phyloP scores from a whole-genome alignment of 2,888 invertebrate genomes.

The Drosophila paramelanica region DNA sequence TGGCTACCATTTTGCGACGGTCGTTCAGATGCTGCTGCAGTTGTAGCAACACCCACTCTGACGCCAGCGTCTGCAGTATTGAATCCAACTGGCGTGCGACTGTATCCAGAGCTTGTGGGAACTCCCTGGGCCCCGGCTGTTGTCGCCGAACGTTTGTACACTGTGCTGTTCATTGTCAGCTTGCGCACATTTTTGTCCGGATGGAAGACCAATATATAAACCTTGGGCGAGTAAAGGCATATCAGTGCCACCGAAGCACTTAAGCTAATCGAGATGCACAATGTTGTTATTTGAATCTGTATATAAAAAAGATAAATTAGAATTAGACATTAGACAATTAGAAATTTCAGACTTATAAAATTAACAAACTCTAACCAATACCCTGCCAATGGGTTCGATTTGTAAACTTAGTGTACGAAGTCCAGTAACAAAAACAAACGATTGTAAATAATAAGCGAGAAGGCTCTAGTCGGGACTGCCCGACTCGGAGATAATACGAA shows the following conservation, averaged over 20 bases:
- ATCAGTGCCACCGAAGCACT: conserved; percentile 91
- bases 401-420: too few species aligned
- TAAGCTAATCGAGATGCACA: conserved; percentile 91
- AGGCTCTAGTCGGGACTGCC: too few species aligned
- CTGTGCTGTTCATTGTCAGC: conserved; percentile 83
- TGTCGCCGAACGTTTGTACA: conserved; percentile 77
- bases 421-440: too few species aligned
- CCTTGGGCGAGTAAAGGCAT: conserved; percentile 91
- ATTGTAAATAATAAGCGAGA: too few species aligned
- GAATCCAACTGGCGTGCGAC: conserved; percentile 55
- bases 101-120: conserved; percentile 64
- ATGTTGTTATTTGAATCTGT: conserved; percentile 91
- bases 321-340: background rate
- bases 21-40: conserved; percentile 28
- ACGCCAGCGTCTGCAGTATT: conserved; percentile 15
- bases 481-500: too few species aligned
- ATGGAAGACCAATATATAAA: conserved; percentile 91
- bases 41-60: conserved; percentile 21
- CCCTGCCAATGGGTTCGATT: too few species aligned
- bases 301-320: conserved; percentile 9
- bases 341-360: background rate
- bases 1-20: conserved; percentile 33
- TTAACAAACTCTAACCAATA: too few species aligned
- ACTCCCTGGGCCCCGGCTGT: conserved; percentile 54
- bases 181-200: conserved; percentile 91